Base-by-base conservation (phyloP, 2,888 invertebrate species). In the Aphidius colemani region DNA sequence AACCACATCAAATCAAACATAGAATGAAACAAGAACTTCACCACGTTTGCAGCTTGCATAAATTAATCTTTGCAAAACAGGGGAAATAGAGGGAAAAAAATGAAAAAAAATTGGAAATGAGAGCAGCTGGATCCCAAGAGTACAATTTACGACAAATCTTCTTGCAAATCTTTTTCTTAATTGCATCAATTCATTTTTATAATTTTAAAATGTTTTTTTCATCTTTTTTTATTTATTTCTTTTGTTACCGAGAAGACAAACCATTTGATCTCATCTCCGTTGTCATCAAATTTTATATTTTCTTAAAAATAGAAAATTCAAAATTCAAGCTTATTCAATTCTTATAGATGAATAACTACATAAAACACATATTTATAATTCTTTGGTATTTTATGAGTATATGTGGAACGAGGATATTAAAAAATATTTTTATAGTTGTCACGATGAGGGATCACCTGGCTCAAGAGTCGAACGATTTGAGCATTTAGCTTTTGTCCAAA, bases 51-150 rank as follows among this genome's bases (percentile, higher is more conserved):
- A 53, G 46, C 53, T 58, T 70, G 78, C 75, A 78, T 78, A 76
- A 78, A 78, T 78, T 78, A 78, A 78, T 76, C 67, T 64, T 67
- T 60, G 43, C 53, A 43, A 48, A 53, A 64, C 49, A 45, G 7
- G n/a, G 46, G 13, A 50, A 53, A 58, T 41, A 48, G 50, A 18
- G 10, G 39, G 53, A 41, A 62, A 41, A 61, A 59, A 30, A 30
- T 5, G 5, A 5, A 5, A 30, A 62, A 56, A 46, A 57, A 59
- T 53, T 7, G 44, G 63, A 62, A 64, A 65, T 46, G 51, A 60
- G 61, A 51, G 63, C 68, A 68, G 68, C 68, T 55, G 63, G 46
- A 18, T 45, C 55, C 62, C 41, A 39, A 59, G 48, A 65, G 65
- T 45, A 61, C 57, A 61, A 13, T 57, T 59, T 66, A 56, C 50